Evolutionary conservation across 1,140 invertebrate species (phyloP).

Genomic region (Nylanderia fulva): DNA sequence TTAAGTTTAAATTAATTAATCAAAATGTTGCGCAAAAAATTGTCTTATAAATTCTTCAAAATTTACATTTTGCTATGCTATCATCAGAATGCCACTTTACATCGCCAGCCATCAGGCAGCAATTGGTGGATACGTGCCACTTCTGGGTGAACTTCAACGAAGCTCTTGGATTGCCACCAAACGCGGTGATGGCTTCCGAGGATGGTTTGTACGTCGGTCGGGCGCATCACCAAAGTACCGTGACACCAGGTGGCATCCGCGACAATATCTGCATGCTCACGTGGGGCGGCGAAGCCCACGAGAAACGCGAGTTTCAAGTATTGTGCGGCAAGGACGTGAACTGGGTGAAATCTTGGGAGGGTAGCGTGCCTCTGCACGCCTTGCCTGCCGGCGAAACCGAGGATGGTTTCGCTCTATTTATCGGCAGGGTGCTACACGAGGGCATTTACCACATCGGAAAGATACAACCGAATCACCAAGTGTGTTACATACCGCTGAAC

Average conservation of each 20-base stretch:
- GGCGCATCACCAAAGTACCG: constrained; percentile 71
- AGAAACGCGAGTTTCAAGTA: constrained; percentile 78
- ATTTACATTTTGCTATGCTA: neutral
- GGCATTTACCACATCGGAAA: constrained; percentile 78
- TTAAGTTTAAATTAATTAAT: constrained; percentile 9
- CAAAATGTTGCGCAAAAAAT: neutral
- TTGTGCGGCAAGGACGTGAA: constrained; percentile 72
- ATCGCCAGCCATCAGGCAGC: constrained; percentile 72
- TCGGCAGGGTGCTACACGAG: constrained; percentile 78
- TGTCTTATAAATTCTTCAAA: neutral
- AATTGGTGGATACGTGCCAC: constrained; percentile 74
- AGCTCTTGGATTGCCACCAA: constrained; percentile 69
- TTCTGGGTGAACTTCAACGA: constrained; percentile 79
- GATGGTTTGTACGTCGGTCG: constrained; percentile 77
- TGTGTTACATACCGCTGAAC: constrained; percentile 76
- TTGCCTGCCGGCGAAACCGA: constrained; percentile 79
- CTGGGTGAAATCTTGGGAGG: constrained; percentile 77
- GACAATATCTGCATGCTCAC: constrained; percentile 69
- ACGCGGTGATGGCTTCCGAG: constrained; percentile 73
- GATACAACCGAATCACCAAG: constrained; percentile 79
- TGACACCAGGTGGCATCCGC: constrained; percentile 76
- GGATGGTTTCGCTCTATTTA: constrained; percentile 77
- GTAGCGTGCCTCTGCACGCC: constrained; percentile 77
- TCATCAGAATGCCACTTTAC: constrained; percentile 71
- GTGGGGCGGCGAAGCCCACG: constrained; percentile 74